Percentiles rank a stretch among this genome's conserved stretches.
Conservation (phyloP, 2,113 vertebrate species). For the Microcebus tavaratra region DNA sequence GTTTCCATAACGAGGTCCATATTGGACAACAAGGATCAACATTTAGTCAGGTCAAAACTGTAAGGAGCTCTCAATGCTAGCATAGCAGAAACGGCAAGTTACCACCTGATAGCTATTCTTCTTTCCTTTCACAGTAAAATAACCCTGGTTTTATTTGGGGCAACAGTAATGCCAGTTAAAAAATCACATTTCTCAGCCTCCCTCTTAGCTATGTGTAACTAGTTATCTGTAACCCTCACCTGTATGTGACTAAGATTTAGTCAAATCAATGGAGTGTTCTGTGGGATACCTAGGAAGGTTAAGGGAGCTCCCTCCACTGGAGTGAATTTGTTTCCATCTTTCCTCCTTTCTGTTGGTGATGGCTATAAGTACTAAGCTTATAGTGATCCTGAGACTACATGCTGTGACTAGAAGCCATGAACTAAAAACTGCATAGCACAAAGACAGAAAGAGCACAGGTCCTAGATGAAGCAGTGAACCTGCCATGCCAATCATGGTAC, state of each 20-base stretch:
- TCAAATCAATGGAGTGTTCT: neutral
- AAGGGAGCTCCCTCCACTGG: neutral
- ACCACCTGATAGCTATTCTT: neutral
- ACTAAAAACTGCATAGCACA: neutral
- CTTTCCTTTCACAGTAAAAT: constrained; percentile 2
- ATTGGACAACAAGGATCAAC: neutral
- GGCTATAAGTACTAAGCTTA: neutral
- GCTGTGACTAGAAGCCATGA: neutral
- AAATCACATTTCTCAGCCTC: neutral
- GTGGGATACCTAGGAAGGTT: neutral
- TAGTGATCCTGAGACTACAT: neutral
- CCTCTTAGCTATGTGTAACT: neutral
- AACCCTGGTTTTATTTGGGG: neutral
- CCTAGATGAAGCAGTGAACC: neutral
- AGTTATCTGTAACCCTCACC: neutral
- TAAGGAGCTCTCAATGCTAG: neutral
- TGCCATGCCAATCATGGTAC: neutral
- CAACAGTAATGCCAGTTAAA: neutral
- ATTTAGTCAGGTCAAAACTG: neutral
- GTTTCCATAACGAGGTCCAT: neutral
- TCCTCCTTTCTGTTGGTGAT: neutral
- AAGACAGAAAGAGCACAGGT: neutral
- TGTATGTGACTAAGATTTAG: neutral
- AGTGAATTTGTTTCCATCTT: neutral
- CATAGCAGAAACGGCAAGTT: neutral